Base-by-base conservation (phyloP, 2,113 vertebrate genomes). In the Saguinus midas region DNA sequence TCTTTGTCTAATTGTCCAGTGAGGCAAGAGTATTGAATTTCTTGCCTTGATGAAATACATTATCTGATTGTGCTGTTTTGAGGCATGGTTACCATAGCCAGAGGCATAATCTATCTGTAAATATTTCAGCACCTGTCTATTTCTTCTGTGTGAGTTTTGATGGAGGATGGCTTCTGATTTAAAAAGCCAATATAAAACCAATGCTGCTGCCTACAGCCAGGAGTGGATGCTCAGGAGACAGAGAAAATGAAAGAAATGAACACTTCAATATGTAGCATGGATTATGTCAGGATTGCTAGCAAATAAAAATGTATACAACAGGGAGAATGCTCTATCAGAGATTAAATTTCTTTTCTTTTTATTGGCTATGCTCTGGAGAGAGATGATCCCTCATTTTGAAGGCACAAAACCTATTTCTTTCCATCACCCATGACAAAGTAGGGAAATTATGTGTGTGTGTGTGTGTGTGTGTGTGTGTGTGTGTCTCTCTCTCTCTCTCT, bases 291-390 rank as follows among this genome's bases (percentile, higher is more conserved):
- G 93, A 97, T 97, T 97, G 97, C 80, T 89, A 87, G 73, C 66
- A 95, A 92, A 97, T 97, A 91, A 96, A 97, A 97, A 81, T 97
- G 75, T 89, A 75, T 76, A 76, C 75, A 93, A 11, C 6, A 87
- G 91, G 86, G 86, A 91, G 16, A 70, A 94, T 68, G 12, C 12
- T 89, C n/a, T 93, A 57, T 10, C 48, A 93, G 58, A 90, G 83
- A 97, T 91, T 90, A 96, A 85, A 81, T 79, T 86, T 70, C 78
- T 87, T 32, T 64, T 81, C 17, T 92, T 92, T 94, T 93, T 94
- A 95, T 94, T 96, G 87, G n/a, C 17, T 32, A 57, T 52, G 3
- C 61, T 79, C 68, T 94, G 81, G 2, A 68, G 21, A 91, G 72
- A 94, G 21, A 52, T 45, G 50, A 95, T 61, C 50, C 80, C 14